Evolutionary conservation across 64 coral and sea anemone species (phyloP), one percentile per base, ranked within the genome.

Genomic region (Hydrozoanthus tunicans): DNA sequence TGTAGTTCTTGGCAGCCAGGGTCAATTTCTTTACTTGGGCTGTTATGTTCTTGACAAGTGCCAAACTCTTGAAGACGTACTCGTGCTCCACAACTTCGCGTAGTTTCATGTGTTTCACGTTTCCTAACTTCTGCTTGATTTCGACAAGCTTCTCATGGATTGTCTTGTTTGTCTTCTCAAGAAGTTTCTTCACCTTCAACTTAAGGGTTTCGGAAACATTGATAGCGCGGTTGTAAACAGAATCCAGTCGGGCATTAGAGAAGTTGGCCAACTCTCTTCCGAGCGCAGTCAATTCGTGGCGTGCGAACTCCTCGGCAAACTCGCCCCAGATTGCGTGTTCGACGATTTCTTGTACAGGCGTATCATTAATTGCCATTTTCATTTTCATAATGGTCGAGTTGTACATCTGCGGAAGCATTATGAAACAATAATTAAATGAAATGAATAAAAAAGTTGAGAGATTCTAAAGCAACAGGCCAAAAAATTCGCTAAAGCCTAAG

Each of bases 81-180:
- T 92, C 61, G 57, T 98, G 96, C 81, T 98, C 96, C 11, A 94
- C 80, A 64, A 98, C 86, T 74, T 98, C 96, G 3, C 84, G 84
- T 24, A 98, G 79, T 32, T 98, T 98, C 96, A 93, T 92, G 24
- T 80, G 59, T 53, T 79, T 90, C n/a, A 90, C 60, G 3, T 65
- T 54, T 62, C 61, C 75, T 55, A 90, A 65, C 89, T 53, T 79
- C 59, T 79, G 62, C 53, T 92, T 94, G 10, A 98, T 27, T 14
- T 92, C 91, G 9, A 58, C 25, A 23, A 86, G 89, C 10, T 61
- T 90, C 32, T 98, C 81, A 7, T 90, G 71, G 6, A 94, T 56
- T 56, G 85, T 98, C 6, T 77, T 73, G 26, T 94, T 94, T 6
- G 93, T 64, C 65, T 92, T 94, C 20, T 84, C 79, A 53, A 79